These are phyloP conservation scores for Aulostomus chinensis DNA, from an alignment of 2,797 vertebrate species.

Conservation along the genomic window DNA sequence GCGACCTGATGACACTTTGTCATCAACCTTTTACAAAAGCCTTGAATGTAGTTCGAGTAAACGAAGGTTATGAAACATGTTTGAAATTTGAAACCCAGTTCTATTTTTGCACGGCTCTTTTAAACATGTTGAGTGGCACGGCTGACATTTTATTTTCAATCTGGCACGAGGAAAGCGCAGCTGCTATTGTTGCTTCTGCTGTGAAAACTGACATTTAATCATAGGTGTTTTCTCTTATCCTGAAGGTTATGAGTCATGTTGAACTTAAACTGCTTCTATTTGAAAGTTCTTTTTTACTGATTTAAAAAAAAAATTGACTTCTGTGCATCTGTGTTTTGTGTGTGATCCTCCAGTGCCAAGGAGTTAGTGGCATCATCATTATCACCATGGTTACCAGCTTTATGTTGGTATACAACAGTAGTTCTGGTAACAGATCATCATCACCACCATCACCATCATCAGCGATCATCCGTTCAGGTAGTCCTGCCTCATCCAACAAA, in stretches of 20 bases:
- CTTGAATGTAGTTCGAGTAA: too few species aligned
- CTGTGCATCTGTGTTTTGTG: neutral
- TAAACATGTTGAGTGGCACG: constrained; percentile 31
- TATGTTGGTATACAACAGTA: constrained; percentile 89
- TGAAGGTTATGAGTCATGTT: too few species aligned
- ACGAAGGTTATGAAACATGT: too few species aligned
- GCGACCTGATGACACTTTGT: too few species aligned
- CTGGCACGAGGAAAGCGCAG: constrained; percentile 15
- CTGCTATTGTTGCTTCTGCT: constrained; percentile 15
- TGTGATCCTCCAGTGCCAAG: constrained; percentile 83
- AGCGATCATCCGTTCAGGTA: constrained; percentile 19
- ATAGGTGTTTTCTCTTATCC: too few species aligned
- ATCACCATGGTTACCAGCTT: constrained; percentile 92
- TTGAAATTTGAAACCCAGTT: constrained; percentile 2
- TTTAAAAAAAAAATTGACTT: too few species aligned
- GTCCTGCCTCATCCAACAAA: constrained; percentile 23
- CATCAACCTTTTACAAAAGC: too few species aligned
- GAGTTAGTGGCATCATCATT: constrained; percentile 87
- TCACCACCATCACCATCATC: constrained; percentile 8
- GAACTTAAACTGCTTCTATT: too few species aligned
- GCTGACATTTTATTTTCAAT: constrained; percentile 35
- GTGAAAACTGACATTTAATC: constrained; percentile 15
- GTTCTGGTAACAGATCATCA: constrained; percentile 53
- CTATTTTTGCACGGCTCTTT: constrained; percentile 17
- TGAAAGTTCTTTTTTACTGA: too few species aligned